Percentiles rank a stretch among this genome's conserved stretches.
These are phyloP conservation scores for Mus caroli DNA, from an alignment of 2,797 vertebrate genomes.

Conservation along the genomic window DNA sequence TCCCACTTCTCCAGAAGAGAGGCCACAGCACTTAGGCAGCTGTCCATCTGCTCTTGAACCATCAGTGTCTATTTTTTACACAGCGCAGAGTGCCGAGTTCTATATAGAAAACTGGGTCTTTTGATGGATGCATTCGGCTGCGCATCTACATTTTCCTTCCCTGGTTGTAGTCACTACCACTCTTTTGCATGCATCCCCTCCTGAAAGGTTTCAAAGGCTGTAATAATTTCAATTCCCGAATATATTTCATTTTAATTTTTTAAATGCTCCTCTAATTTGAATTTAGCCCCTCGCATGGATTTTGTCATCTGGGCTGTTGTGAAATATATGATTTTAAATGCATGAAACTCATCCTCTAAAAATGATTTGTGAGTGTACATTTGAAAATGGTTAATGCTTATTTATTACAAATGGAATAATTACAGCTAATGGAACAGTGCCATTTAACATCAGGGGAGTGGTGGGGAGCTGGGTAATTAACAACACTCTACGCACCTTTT, in stretches of 20 bases:
- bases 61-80: not conserved
- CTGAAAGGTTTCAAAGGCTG: conserved; percentile 12
- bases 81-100: conserved; percentile 6
- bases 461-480: conserved; percentile 74
- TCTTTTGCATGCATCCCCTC: not conserved
- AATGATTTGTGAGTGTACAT: conserved; percentile 83
- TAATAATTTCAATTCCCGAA: conserved; percentile 74
- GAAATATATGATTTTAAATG: conserved; percentile 85
- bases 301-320: conserved; percentile 75
- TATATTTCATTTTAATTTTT: conserved; percentile 81
- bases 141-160: not conserved
- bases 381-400: conserved; percentile 85
- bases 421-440: conserved; percentile 83
- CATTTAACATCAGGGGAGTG: conserved; percentile 75
- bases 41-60: not conserved
- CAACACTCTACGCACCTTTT: conserved; percentile 69
- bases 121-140: not conserved
- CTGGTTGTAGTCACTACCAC: not conserved
- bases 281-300: conserved; percentile 72
- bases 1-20: not conserved
- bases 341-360: conserved; percentile 83
- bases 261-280: conserved; percentile 79
- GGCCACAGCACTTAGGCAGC: not conserved
- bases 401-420: conserved; percentile 86
- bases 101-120: conserved; percentile 39